phyloP scores from a whole-genome alignment of 2,888 invertebrate species.

The Corbicula japonica region DNA sequence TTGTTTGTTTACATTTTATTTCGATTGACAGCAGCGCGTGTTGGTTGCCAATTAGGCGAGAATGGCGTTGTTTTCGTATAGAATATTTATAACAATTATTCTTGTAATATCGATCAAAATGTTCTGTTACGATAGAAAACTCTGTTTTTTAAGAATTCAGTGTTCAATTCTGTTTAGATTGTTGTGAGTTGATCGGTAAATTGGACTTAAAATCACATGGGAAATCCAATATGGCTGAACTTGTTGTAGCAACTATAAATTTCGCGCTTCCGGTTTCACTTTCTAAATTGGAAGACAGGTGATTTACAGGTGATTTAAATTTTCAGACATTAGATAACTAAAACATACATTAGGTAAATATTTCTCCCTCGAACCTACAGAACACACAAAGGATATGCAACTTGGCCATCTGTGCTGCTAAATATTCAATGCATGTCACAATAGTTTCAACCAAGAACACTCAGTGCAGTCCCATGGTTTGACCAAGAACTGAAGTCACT shows the following conservation, averaged over 20 bases:
- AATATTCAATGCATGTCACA: no score
- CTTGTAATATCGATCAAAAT: neutral
- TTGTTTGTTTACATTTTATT: slow-evolving; percentile 51
- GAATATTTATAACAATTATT: neutral
- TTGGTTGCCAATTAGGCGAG: slow-evolving; percentile 53
- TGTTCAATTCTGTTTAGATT: neutral
- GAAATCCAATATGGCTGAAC: slow-evolving; percentile 75
- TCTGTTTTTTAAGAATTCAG: neutral
- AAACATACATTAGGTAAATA: no score
- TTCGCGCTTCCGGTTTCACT: slow-evolving; percentile 69
- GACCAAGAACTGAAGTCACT: no score
- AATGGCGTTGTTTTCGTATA: slow-evolving; percentile 36
- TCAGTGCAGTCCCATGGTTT: no score
- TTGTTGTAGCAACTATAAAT: slow-evolving; percentile 81
- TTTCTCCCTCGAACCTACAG: no score
- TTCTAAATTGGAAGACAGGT: slow-evolving; percentile 10
- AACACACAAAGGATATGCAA: no score
- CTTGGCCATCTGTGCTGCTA: no score
- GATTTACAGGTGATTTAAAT: no score
- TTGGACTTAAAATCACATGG: slow-evolving; percentile 45
- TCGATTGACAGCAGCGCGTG: slow-evolving; percentile 60
- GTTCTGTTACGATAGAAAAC: neutral
- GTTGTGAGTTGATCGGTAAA: neutral
- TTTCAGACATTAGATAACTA: no score
- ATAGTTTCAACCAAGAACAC: no score